Conservation (phyloP, 1,140 invertebrate genomes). For the Neodiprion fabricii region DNA sequence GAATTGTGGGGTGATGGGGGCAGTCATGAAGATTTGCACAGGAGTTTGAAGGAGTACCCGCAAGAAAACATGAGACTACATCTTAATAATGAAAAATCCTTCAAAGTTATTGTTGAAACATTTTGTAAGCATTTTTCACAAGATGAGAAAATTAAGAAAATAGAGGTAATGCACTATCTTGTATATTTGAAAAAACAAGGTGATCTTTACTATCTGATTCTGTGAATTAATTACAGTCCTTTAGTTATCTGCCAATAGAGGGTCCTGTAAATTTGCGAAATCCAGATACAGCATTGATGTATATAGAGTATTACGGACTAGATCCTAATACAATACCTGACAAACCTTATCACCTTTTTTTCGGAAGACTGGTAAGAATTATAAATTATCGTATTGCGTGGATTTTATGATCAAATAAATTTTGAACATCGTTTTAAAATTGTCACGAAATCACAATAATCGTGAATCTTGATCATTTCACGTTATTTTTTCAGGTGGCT, state of each 20-base stretch:
- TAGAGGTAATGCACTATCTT: slow-evolving; percentile 71
- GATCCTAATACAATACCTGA: slow-evolving; percentile 76
- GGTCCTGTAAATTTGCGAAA: slow-evolving; percentile 83
- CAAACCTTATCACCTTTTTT: slow-evolving; percentile 78
- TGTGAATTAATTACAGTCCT: slow-evolving; percentile 64
- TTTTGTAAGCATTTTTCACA: slow-evolving; percentile 85
- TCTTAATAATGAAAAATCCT: slow-evolving; percentile 66
- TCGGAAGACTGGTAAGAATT: slow-evolving; percentile 81
- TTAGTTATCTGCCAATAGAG: slow-evolving; percentile 81
- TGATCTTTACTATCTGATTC: slow-evolving; percentile 31
- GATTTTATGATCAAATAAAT: slow-evolving; percentile 19
- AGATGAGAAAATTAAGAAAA: slow-evolving; percentile 81
- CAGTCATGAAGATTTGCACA: slow-evolving; percentile 67
- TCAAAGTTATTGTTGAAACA: slow-evolving; percentile 86
- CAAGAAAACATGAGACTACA: slow-evolving; percentile 62
- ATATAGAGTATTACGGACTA: slow-evolving; percentile 88
- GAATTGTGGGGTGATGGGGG: slow-evolving; percentile 78
- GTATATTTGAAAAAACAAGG: slow-evolving; percentile 27
- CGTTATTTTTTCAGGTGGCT: slow-evolving; percentile 66
- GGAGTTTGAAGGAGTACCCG: slow-evolving; percentile 66
- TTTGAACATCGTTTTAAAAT: background rate
- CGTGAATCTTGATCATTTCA: no score
- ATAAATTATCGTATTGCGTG: slow-evolving; percentile 6
- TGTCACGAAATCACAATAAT: no score
- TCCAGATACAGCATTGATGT: slow-evolving; percentile 80